phyloP scores from a whole-genome alignment of 64 coral and sea anemone species.

The Dendronephthya gigantea region DNA sequence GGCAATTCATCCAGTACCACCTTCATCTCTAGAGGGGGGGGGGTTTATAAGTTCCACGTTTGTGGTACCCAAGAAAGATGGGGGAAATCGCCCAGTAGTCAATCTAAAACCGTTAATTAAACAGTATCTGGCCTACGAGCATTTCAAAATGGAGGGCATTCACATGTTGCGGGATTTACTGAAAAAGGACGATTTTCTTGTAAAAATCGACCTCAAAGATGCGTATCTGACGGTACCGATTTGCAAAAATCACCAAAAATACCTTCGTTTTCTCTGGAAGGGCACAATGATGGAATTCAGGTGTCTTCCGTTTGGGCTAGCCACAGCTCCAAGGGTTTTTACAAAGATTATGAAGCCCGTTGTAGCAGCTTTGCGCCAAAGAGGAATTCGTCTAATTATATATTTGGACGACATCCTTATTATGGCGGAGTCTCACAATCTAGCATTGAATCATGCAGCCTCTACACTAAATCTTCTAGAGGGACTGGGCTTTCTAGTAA shows the following conservation, averaged over 20 bases:
- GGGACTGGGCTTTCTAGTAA: background rate
- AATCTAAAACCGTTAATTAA: too few relatives aligned
- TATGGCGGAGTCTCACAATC: background rate
- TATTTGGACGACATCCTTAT: slow-evolving; percentile 1
- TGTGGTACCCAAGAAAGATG: slow-evolving; percentile 7
- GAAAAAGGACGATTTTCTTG: background rate
- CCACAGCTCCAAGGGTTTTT: background rate
- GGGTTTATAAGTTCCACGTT: too few relatives aligned
- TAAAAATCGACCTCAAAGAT: slow-evolving; percentile 9
- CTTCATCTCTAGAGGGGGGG: too few relatives aligned
- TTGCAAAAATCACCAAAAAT: background rate
- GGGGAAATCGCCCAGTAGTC: too few relatives aligned
- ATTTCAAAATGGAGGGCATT: slow-evolving; percentile 12
- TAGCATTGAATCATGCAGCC: background rate
- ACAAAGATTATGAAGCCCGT: background rate
- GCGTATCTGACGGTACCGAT: background rate
- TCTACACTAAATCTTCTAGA: slow-evolving; percentile 11
- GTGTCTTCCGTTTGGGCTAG: background rate
- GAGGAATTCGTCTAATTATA: background rate
- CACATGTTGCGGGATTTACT: slow-evolving; percentile 1
- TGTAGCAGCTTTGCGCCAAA: background rate
- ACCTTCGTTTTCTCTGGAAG: background rate
- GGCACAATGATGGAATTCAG: background rate
- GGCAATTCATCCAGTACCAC: too few relatives aligned
- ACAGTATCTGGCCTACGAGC: background rate